Evolutionary conservation across 1,140 invertebrate species (phyloP).

Genomic region (Pararge aegeria): DNA sequence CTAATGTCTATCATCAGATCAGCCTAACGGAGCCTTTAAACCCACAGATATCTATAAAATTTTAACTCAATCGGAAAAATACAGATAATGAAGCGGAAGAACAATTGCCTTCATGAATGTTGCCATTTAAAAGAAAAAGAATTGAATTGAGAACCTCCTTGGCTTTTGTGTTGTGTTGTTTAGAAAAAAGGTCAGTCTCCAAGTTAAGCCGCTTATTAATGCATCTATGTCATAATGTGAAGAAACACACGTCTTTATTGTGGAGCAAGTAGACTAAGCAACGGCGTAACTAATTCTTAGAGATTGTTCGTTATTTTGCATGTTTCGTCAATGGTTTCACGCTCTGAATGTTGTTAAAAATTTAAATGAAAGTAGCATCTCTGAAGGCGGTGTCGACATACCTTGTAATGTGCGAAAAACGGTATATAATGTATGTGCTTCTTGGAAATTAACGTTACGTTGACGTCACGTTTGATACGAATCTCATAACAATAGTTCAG

Average conservation of each 20-base stretch:
- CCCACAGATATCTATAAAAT: no score
- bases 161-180: no score
- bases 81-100: no score
- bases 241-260: constrained; percentile 67
- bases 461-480: constrained; percentile 58
- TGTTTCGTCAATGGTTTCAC: constrained; percentile 78
- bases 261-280: constrained; percentile 69
- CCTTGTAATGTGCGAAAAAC: constrained; percentile 19
- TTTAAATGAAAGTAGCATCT: constrained; percentile 72
- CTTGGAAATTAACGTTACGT: constrained; percentile 56
- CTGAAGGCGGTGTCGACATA: constrained; percentile 38
- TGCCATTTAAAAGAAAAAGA: no score
- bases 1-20: no score
- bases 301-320: constrained; percentile 79
- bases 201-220: constrained; percentile 43
- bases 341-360: constrained; percentile 65
- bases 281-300: constrained; percentile 75
- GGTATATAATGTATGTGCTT: constrained; percentile 33
- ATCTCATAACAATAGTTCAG: constrained; percentile 69
- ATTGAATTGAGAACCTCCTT: no score
- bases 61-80: no score
- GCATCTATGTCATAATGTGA: constrained; percentile 62
- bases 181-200: constrained; percentile 13
- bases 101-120: no score
- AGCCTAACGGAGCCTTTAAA: no score